A percentile compares a stretch with the other conserved stretches of the same genome.
These are phyloP conservation scores for Kuschelorhynchus macadamiae DNA, from an alignment of 2,888 invertebrate species.

Conservation along the genomic window DNA sequence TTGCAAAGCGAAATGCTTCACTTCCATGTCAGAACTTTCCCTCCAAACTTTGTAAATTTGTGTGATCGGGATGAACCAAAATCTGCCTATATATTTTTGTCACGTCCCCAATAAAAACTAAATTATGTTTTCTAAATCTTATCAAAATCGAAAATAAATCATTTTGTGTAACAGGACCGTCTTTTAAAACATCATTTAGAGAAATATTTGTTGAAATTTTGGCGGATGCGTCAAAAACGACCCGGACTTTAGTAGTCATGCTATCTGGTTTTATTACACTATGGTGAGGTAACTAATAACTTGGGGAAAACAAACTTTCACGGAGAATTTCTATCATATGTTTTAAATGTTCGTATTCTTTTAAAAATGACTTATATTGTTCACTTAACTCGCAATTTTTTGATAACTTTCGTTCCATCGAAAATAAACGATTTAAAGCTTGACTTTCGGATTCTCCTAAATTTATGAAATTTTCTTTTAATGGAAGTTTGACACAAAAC, in stretches of 20 bases:
- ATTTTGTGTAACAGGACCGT: constrained; percentile 20
- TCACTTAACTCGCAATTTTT: background rate
- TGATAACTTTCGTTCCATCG: background rate
- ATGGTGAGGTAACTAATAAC: constrained; percentile 24
- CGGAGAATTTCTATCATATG: constrained; percentile 19
- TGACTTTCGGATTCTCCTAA: constrained; percentile 5
- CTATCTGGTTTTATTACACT: constrained; percentile 13
- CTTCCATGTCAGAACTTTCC: background rate
- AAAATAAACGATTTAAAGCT: constrained; percentile 1
- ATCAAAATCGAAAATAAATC: constrained; percentile 26
- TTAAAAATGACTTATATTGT: background rate
- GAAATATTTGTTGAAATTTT: constrained; percentile 20
- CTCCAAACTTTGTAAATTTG: constrained; percentile 29
- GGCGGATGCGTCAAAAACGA: constrained; percentile 9
- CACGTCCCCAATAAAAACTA: constrained; percentile 18
- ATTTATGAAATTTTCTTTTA: background rate
- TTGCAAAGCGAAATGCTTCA: constrained; percentile 22
- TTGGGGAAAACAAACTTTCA: background rate
- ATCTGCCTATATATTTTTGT: constrained; percentile 34
- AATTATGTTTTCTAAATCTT: constrained; percentile 20
- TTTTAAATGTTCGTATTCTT: constrained; percentile 7
- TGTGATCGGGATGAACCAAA: constrained; percentile 11
- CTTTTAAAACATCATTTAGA: constrained; percentile 22
- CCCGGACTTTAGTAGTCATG: constrained; percentile 3
- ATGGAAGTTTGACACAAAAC: constrained; percentile 6